These are phyloP conservation scores for Acanthochromis polyacanthus DNA, from an alignment of 2,113 vertebrate genomes.

Conservation along the genomic window DNA sequence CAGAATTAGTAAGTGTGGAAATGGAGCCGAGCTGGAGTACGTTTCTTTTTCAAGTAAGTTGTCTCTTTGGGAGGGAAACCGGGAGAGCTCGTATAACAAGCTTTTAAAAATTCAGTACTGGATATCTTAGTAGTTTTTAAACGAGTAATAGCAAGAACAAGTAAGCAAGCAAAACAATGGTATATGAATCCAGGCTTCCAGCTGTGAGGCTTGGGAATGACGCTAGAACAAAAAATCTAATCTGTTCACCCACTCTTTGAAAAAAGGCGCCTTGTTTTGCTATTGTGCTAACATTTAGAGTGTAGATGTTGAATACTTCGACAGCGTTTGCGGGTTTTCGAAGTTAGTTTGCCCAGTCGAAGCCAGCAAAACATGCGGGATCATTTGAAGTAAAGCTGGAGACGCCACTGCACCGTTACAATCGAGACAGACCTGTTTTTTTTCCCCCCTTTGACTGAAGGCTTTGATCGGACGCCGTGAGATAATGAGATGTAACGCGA, in stretches of 20 bases:
- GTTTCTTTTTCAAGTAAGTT: slow-evolving; percentile 93
- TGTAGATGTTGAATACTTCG: slow-evolving; percentile 22
- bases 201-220: slow-evolving; percentile 86
- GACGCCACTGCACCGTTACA: slow-evolving; percentile 79
- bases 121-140: slow-evolving; percentile 60
- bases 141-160: slow-evolving; percentile 72
- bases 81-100: slow-evolving; percentile 32
- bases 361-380: slow-evolving; percentile 76
- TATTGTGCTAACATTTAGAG: background rate
- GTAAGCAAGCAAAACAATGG: slow-evolving; percentile 85
- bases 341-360: slow-evolving; percentile 76
- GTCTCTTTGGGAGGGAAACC: slow-evolving; percentile 48
- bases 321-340: slow-evolving; percentile 23
- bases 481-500: slow-evolving; percentile 46
- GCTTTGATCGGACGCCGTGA: slow-evolving; percentile 61
- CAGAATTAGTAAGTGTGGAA: slow-evolving; percentile 87
- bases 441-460: slow-evolving; percentile 45
- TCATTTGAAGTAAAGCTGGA: slow-evolving; percentile 68
- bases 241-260: slow-evolving; percentile 32
- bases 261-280: slow-evolving; percentile 32
- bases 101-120: background rate
- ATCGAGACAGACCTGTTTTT: slow-evolving; percentile 71
- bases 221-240: slow-evolving; percentile 79
- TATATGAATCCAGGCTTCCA: slow-evolving; percentile 86
- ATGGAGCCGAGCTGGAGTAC: slow-evolving; percentile 95